Evolutionary conservation across 2,113 vertebrate species (phyloP), one percentile per base, ranked within the genome.

Genomic region (Pontoporia blainvillei): DNA sequence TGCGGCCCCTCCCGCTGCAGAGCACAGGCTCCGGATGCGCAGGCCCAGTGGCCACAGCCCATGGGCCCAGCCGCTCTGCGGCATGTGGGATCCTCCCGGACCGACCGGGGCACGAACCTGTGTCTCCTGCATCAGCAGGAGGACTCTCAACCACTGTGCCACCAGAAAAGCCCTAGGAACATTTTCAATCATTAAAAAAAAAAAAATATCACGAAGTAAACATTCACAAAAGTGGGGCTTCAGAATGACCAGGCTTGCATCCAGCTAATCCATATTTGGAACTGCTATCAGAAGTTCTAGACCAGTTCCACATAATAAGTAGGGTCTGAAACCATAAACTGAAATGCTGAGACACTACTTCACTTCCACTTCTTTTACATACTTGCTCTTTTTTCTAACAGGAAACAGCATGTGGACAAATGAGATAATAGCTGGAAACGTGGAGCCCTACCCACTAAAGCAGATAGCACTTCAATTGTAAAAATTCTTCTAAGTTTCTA

Each of bases 401-500:
- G 41, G 20, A 75, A 88, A 71, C 2, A 5, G 15, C 29, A 41
- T 20, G 6, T 82, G 57, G 39, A 84, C 46, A 93, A 79, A 90
- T 75, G 82, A 82, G 41, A 79, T 52, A 84, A 94, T 46, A 84
- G 10, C 46, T 97, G 49, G 90, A 91, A 94, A n/a, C 0, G 2
- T 29, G 13, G 54, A 59, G 44, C 54, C 29, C 11, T 76, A 75
- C 66, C 13, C 14, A 66, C 59, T 23, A n/a, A 36, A 93, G 8
- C 59, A 94, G 73, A 96, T 71, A 81, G 3, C 1, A 46, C 66
- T 85, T 39, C 29, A 84, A 29, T 31, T 95, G 6, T 46, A 92
- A 94, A 89, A 94, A 67, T 91, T 93, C 78, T 71, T 83, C 67
- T 75, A 83, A 91, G 67, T 91, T 41, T 27, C 36, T 83, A 23